Base-by-base conservation (phyloP, 2,888 invertebrate genomes). In the Papilio gigon region DNA sequence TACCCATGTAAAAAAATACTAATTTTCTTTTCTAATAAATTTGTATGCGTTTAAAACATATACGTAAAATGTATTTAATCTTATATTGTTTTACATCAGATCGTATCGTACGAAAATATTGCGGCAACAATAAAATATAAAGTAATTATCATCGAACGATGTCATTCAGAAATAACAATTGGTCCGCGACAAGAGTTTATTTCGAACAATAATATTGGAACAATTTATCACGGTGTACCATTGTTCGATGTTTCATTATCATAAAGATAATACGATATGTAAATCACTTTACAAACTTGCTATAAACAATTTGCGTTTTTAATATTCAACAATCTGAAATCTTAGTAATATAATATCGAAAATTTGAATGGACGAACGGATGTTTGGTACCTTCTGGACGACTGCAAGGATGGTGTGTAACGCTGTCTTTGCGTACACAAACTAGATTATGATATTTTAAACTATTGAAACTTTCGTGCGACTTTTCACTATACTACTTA, bases 81-180 rank as follows among this genome's bases (percentile, higher is more conserved):
- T 53, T 53, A 53, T 53, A 25, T 17, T 53, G 0, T 12, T 37
- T 11, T 53, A 27, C 11, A 9, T 56, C 30, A 30, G 30, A 56
- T 56, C 17, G 53, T 56, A 56, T 56, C 53, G 30, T 12, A 14
- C 14, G 25, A 50, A 56, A 30, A 56, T 56, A 30, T 56, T 40
- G 60, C 25, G 40, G 60, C n/a, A 40, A 37, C 40, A 40, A 40
- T 40, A 61, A 40, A 42, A 27, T 37, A 61, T 62, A 20, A 44
- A 27, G 27, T 42, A 44, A 42, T 42, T 27, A 40, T 42, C 27
- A n/a, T 44, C 44, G 42, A 42, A 30, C 61, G 40, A 42, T 61
- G 40, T 62, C 61, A 42, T 62, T 62, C 61, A 62, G 30, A 30
- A 62, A 62, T 62, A 62, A 62, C 42, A 62, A 42, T 44, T 62